phyloP scores from a whole-genome alignment of 2,888 invertebrate genomes.

The Habroteleia sp. region DNA sequence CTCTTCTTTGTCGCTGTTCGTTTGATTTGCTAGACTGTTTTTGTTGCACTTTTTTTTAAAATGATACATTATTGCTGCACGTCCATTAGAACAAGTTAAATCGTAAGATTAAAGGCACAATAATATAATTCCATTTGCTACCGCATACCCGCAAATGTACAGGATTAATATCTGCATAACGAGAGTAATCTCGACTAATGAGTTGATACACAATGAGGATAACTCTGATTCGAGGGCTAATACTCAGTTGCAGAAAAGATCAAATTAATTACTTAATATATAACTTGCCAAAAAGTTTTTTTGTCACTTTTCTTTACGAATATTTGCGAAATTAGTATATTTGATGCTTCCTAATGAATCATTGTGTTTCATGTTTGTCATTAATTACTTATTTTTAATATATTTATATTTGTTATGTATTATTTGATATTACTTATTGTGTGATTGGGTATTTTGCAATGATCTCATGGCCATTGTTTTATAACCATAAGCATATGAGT shows the following conservation, averaged over 20 bases:
- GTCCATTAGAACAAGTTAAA: conserved; percentile 37
- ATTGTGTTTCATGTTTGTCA: too few relatives aligned
- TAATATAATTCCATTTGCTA: conserved; percentile 56
- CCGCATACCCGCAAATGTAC: conserved; percentile 38
- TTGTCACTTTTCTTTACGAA: too few relatives aligned
- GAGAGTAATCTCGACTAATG: conserved; percentile 67
- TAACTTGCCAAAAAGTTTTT: too few relatives aligned
- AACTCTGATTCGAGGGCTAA: conserved; percentile 39
- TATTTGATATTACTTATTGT: too few relatives aligned
- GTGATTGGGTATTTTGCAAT: too few relatives aligned
- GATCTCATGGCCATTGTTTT: too few relatives aligned
- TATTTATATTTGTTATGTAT: too few relatives aligned
- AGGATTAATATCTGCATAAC: conserved; percentile 66
- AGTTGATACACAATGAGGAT: conserved; percentile 61
- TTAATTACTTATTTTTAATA: too few relatives aligned
- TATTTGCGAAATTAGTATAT: too few relatives aligned
- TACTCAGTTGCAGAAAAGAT: conserved; percentile 22
- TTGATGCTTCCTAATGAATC: too few relatives aligned
- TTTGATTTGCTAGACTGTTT: not conserved
- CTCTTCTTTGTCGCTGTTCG: not conserved
- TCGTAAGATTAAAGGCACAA: conserved; percentile 55
- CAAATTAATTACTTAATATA: conserved; percentile 30
- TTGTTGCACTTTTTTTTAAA: not conserved
- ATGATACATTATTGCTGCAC: conserved; percentile 15
- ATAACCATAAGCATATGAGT: too few relatives aligned